Conservation (phyloP, 2,888 invertebrate species). For the Drosophila meridionalis region DNA sequence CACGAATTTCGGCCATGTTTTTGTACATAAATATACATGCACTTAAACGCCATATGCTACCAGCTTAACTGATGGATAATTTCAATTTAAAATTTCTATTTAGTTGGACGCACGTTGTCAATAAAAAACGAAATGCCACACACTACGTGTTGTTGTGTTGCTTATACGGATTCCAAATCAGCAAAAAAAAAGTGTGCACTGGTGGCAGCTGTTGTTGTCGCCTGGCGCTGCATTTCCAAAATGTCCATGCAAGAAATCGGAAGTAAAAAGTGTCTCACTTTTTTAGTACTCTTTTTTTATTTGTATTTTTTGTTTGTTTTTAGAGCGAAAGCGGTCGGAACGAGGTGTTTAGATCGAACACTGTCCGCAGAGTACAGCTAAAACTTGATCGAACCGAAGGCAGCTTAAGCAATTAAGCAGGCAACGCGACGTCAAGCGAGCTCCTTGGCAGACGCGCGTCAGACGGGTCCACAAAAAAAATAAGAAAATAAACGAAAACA, state of each 20-base stretch:
- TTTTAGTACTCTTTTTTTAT: slow-evolving; percentile 8
- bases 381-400: slow-evolving; percentile 11
- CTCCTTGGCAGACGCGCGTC: slow-evolving; percentile 70
- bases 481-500: slow-evolving; percentile 20
- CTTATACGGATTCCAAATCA: slow-evolving; percentile 77
- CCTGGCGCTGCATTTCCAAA: slow-evolving; percentile 54
- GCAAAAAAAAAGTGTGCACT: slow-evolving; percentile 67
- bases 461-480: slow-evolving; percentile 53
- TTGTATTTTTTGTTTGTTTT: slow-evolving; percentile 13
- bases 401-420: slow-evolving; percentile 63
- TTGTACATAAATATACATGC: background rate
- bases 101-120: slow-evolving; percentile 24
- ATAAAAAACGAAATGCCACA: slow-evolving; percentile 59
- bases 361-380: slow-evolving; percentile 35
- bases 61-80: slow-evolving; percentile 27
- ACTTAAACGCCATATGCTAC: slow-evolving; percentile 54
- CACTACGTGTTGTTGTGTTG: slow-evolving; percentile 47
- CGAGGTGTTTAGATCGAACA: slow-evolving; percentile 71
- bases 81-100: slow-evolving; percentile 35
- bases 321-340: slow-evolving; percentile 13
- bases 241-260: slow-evolving; percentile 67
- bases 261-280: slow-evolving; percentile 64
- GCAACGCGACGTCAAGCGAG: slow-evolving; percentile 49
- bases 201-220: slow-evolving; percentile 73
- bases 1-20: background rate